Conservation (phyloP, 2,888 invertebrate species). For the Aphodius granarius region DNA sequence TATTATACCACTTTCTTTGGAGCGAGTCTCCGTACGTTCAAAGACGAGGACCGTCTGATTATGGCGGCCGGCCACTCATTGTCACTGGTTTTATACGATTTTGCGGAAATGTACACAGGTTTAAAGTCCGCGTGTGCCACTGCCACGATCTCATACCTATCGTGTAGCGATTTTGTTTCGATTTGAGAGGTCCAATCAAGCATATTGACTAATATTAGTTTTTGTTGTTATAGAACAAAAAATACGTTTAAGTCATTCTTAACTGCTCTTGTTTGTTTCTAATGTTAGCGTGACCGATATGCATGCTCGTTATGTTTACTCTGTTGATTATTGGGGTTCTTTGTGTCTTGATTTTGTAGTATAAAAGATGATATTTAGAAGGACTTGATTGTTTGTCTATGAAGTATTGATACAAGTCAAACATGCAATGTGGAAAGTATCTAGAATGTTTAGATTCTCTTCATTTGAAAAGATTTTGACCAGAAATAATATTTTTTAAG, state of each 20-base stretch:
- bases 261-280: not conserved
- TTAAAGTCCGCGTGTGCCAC: not conserved
- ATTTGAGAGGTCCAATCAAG: not conserved
- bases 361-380: not conserved
- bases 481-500: no score
- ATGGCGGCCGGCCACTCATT: not conserved
- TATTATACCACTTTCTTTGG: not conserved
- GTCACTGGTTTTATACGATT: not conserved
- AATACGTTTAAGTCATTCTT: not conserved
- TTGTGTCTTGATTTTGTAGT: not conserved
- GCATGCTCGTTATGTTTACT: not conserved
- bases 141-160: not conserved
- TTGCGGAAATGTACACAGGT: not conserved
- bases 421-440: no score
- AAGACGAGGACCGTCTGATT: not conserved
- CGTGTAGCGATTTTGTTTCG: not conserved
- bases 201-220: not conserved
- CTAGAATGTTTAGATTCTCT: no score
- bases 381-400: not conserved
- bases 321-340: not conserved
- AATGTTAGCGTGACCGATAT: not conserved
- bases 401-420: no score
- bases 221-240: not conserved
- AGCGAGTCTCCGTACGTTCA: not conserved
- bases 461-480: no score